Conservation (phyloP, 2,113 vertebrate species). For the Camarhynchus parvulus region DNA sequence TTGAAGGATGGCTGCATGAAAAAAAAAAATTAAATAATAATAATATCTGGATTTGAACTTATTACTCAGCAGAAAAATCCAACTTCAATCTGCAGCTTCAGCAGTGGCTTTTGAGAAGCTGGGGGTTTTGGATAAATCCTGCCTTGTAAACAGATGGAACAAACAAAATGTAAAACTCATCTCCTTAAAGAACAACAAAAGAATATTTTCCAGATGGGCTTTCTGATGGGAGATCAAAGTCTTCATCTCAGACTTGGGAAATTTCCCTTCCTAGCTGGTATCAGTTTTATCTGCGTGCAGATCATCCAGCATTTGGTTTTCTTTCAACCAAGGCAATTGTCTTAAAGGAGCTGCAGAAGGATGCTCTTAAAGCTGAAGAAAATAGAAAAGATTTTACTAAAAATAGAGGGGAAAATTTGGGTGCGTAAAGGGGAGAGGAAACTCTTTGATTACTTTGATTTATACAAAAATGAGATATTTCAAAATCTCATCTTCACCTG, state of each 20-base stretch:
- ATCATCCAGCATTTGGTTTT: background rate
- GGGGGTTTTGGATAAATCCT: background rate
- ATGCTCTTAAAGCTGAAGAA: background rate
- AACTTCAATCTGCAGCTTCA: background rate
- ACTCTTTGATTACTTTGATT: background rate
- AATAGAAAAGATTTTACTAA: background rate
- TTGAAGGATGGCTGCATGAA: background rate
- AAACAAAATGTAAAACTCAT: slow-evolving; percentile 54
- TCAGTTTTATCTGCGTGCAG: slow-evolving; percentile 26
- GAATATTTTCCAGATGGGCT: slow-evolving; percentile 54
- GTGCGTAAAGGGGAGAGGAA: background rate
- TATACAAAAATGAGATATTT: background rate
- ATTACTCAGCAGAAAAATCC: background rate
- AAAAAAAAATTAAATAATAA: background rate
- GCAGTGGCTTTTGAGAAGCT: background rate
- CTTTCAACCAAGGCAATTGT: background rate
- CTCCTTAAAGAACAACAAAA: slow-evolving; percentile 29
- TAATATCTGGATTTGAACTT: background rate
- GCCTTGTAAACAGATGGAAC: slow-evolving; percentile 16
- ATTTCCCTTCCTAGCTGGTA: slow-evolving; percentile 16
- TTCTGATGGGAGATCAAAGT: slow-evolving; percentile 59
- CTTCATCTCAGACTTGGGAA: slow-evolving; percentile 16
- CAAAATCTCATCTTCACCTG: background rate
- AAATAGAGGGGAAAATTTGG: background rate
- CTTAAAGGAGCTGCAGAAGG: background rate